phyloP scores from a whole-genome alignment of 2,888 invertebrate genomes.

The Acrobeloides nanus region DNA sequence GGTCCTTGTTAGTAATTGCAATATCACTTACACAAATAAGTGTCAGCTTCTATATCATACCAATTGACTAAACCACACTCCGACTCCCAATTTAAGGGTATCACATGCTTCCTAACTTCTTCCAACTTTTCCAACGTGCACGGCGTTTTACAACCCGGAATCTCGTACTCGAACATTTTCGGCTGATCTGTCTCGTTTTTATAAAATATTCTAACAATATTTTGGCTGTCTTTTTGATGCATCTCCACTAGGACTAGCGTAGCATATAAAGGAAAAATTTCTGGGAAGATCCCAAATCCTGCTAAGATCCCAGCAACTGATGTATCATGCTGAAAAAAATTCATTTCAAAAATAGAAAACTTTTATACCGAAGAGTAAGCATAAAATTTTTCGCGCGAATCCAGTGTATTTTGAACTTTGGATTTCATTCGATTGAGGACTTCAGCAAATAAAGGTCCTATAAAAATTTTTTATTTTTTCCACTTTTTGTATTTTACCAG shows the following conservation, averaged over 20 bases:
- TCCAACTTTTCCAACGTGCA: conserved; percentile 34
- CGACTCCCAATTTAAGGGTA: conserved; percentile 31
- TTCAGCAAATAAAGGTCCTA: conserved; percentile 41
- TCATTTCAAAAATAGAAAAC: too few species aligned
- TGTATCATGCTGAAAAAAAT: conserved; percentile 51
- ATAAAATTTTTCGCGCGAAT: conserved; percentile 33
- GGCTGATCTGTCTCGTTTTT: conserved; percentile 44
- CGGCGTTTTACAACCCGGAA: conserved; percentile 35
- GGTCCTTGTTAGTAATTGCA: too few species aligned
- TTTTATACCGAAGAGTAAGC: conserved; percentile 52
- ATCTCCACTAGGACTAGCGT: conserved; percentile 43
- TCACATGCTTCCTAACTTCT: conserved; percentile 1
- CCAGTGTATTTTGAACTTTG: conserved; percentile 25
- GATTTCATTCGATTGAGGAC: conserved; percentile 36
- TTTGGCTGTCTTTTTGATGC: conserved; percentile 27
- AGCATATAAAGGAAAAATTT: conserved; percentile 44
- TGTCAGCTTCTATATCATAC: too few species aligned
- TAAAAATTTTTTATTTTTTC: too few species aligned
- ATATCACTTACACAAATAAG: too few species aligned
- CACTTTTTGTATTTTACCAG: too few species aligned
- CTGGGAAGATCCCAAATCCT: conserved; percentile 37
- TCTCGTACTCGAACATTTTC: conserved; percentile 27
- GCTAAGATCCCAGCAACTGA: conserved; percentile 43
- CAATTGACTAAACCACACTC: conserved; percentile 37
- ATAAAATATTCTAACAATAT: conserved; percentile 33